phyloP scores from a whole-genome alignment of 1,140 invertebrate species.

The Druon quercuslanigerum region DNA sequence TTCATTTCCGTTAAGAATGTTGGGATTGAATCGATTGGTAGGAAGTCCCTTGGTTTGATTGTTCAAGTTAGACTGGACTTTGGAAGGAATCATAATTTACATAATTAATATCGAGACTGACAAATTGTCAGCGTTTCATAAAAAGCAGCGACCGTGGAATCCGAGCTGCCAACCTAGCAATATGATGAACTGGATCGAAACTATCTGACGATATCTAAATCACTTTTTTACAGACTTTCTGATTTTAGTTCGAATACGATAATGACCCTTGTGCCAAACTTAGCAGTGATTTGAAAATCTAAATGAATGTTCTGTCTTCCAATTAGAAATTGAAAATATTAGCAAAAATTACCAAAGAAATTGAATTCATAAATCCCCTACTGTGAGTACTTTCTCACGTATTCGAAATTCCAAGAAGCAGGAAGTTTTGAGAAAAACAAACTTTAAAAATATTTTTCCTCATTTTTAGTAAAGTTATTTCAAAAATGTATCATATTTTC shows the following conservation, averaged over 20 bases:
- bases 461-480: too few species aligned
- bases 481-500: too few species aligned
- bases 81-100: constrained; percentile 39
- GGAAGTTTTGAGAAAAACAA: too few species aligned
- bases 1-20: background rate
- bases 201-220: constrained; percentile 47
- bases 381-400: too few species aligned
- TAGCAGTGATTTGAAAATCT: background rate
- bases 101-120: constrained; percentile 42
- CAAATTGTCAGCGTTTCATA: constrained; percentile 40
- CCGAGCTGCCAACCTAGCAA: constrained; percentile 43
- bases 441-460: too few species aligned
- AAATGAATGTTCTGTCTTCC: background rate
- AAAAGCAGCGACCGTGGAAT: constrained; percentile 41
- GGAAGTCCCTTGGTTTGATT: background rate
- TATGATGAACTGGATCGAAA: constrained; percentile 45
- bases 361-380: too few species aligned
- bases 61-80: constrained; percentile 37
- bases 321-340: background rate
- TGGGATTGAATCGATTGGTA: background rate
- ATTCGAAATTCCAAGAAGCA: too few species aligned
- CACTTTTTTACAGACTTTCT: constrained; percentile 50
- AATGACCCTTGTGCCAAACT: background rate
- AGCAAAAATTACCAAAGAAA: too few species aligned
- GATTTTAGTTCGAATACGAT: background rate